Evolutionary conservation across 2,797 vertebrate species (phyloP).

Genomic region (Myripristis murdjan): DNA sequence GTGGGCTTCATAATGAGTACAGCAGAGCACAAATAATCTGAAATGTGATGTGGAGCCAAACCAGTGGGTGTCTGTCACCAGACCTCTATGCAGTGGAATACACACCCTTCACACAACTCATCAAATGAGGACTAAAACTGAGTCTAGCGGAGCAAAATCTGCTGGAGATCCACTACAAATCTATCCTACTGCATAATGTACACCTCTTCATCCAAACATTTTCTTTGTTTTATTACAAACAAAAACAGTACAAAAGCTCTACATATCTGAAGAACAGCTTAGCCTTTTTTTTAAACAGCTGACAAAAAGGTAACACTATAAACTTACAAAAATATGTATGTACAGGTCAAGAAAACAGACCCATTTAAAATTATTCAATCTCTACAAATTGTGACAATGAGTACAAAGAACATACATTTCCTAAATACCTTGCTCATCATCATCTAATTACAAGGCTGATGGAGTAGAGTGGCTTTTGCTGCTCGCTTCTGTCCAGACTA

Average conservation of each 20-base stretch:
- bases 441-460: slow-evolving; percentile 33
- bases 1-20: no score
- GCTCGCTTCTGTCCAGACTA: slow-evolving; percentile 1
- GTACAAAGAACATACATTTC: slow-evolving; percentile 38
- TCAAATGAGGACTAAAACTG: not conserved
- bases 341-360: slow-evolving; percentile 70
- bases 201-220: slow-evolving; percentile 17
- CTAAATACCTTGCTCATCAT: slow-evolving; percentile 30
- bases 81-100: not conserved
- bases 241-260: slow-evolving; percentile 69
- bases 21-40: not conserved
- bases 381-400: slow-evolving; percentile 53
- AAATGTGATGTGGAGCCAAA: not conserved
- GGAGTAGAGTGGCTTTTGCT: slow-evolving; percentile 10
- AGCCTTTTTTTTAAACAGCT: slow-evolving; percentile 16
- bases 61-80: not conserved
- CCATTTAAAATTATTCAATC: slow-evolving; percentile 54
- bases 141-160: not conserved
- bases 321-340: slow-evolving; percentile 65
- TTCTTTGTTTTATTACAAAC: slow-evolving; percentile 80
- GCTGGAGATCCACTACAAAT: not conserved
- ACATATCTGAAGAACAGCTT: slow-evolving; percentile 36
- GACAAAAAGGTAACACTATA: slow-evolving; percentile 17
- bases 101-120: not conserved
- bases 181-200: slow-evolving; percentile 7